Percentiles rank a stretch among this genome's conserved stretches.
These are phyloP conservation scores for Nesoenas mayeri DNA, from an alignment of 2,113 vertebrate genomes.

Conservation along the genomic window DNA sequence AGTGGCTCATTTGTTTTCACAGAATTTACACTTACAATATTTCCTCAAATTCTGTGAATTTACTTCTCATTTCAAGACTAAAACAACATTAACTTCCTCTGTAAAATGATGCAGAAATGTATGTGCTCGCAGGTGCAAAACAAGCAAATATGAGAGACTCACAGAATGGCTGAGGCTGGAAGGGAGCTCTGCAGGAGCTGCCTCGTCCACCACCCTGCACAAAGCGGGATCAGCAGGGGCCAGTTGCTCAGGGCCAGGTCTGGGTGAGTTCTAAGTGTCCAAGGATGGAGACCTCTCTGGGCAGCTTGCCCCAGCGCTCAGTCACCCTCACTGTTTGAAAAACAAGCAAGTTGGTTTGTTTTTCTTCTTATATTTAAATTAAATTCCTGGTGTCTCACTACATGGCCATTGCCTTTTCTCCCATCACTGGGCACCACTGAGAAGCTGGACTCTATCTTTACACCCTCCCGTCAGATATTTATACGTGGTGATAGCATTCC, in stretches of 20 bases:
- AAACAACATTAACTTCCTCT: not conserved
- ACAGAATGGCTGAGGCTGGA: not conserved
- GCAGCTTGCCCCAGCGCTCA: not conserved
- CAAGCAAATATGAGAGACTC: not conserved
- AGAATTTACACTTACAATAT: not conserved
- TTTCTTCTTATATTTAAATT: not conserved
- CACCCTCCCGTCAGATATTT: rapidly evolving
- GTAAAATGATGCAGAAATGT: not conserved
- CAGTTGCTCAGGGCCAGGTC: rapidly evolving
- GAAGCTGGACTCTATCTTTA: not conserved
- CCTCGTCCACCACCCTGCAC: rapidly evolving
- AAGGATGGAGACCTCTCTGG: not conserved
- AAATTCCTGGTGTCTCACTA: not conserved
- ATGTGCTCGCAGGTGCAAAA: not conserved
- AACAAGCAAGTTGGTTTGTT: not conserved
- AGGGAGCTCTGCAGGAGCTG: not conserved
- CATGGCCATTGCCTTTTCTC: not conserved
- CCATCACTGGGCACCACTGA: not conserved
- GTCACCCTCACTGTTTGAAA: not conserved
- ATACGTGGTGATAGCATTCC: not conserved
- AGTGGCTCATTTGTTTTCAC: not conserved
- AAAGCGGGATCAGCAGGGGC: not conserved
- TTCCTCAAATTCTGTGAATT: not conserved
- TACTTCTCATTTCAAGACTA: not conserved
- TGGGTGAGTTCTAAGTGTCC: not conserved